Percentiles rank a stretch among this genome's conserved stretches.
These are phyloP conservation scores for Chascanopsetta lugubris DNA, from an alignment of 2,113 vertebrate genomes.

Conservation along the genomic window DNA sequence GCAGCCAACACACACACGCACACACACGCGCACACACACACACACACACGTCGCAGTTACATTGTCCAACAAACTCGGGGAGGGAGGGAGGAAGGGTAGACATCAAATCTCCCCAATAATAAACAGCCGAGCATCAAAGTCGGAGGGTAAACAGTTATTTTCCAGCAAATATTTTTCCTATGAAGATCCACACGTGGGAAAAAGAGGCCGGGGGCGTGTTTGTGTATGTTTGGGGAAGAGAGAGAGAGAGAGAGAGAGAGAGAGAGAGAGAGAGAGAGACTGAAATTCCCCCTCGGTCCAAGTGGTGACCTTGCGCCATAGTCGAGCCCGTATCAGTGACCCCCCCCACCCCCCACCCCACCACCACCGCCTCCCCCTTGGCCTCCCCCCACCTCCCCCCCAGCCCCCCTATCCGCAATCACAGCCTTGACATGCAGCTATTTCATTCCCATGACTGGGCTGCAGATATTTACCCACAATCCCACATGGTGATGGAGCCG, in stretches of 20 bases:
- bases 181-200: conserved; percentile 52
- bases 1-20: conserved; percentile 17
- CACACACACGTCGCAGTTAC: conserved; percentile 24
- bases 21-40: conserved; percentile 21
- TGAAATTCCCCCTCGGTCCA: conserved; percentile 43
- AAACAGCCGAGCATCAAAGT: conserved; percentile 53
- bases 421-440: conserved; percentile 50
- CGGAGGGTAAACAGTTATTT: conserved; percentile 62
- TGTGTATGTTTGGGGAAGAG: conserved; percentile 30
- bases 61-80: conserved; percentile 44
- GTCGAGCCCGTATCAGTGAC: conserved; percentile 57
- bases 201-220: conserved; percentile 5
- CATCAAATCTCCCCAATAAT: conserved; percentile 59
- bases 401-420: no score
- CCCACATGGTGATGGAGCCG: conserved; percentile 58
- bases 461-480: conserved; percentile 78
- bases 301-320: conserved; percentile 49
- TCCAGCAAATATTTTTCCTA: conserved; percentile 44
- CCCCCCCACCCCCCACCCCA: no score
- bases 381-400: no score
- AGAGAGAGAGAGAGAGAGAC: conserved; percentile 24
- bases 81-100: conserved; percentile 28
- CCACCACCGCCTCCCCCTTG: no score
- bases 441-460: conserved; percentile 77
- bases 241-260: conserved; percentile 22